Percentiles rank a stretch among this genome's conserved stretches.
Conservation (phyloP, 2,113 vertebrate species). For the Hippocampus zosterae region DNA sequence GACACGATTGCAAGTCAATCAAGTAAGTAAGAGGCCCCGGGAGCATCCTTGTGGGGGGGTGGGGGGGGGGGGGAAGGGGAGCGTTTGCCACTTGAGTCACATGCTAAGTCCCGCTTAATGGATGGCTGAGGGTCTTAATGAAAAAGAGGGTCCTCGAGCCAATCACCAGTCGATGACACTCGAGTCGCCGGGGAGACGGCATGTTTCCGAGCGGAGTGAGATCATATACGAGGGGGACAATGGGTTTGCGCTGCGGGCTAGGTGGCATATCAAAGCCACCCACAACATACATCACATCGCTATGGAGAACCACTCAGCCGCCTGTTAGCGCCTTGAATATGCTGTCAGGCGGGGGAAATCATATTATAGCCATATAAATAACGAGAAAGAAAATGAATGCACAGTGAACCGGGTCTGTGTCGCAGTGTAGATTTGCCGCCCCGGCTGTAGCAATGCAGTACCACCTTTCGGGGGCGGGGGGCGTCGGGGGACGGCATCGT, state of each 20-base stretch:
- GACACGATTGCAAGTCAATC: neutral
- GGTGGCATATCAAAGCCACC: constrained; percentile 2
- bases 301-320: neutral
- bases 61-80: too few relatives aligned
- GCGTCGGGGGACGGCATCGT: too few relatives aligned
- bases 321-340: neutral
- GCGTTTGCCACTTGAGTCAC: neutral
- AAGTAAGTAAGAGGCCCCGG: neutral
- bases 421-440: too few relatives aligned
- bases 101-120: neutral
- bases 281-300: constrained; percentile 10
- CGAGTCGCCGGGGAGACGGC: constrained; percentile 34
- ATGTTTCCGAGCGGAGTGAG: neutral
- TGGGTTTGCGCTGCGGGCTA: too few relatives aligned
- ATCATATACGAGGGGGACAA: too few relatives aligned
- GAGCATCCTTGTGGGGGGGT: too few relatives aligned
- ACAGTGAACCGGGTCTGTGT: neutral
- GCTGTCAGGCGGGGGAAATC: neutral
- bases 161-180: neutral
- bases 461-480: too few relatives aligned
- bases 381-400: neutral
- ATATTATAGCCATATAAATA: neutral
- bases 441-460: too few relatives aligned
- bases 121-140: neutral
- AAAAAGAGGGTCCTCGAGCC: neutral